Percentiles rank a stretch among this genome's conserved stretches.
Evolutionary conservation across 2,113 vertebrate genomes (phyloP).

Genomic region (Hippocampus mohnikei): DNA sequence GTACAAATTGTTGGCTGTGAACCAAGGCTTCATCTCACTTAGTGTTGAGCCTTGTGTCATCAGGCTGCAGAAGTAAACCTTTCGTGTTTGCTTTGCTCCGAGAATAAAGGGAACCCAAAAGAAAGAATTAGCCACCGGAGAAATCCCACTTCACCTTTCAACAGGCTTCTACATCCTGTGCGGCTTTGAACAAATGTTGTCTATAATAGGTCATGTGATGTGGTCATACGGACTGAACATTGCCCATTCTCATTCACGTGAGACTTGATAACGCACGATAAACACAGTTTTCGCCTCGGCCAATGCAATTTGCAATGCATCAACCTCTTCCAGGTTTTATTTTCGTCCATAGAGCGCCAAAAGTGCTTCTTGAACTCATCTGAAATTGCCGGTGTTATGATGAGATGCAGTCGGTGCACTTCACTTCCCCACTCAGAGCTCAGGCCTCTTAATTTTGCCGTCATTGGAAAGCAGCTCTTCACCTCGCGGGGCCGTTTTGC

Average conservation of each 20-base stretch:
- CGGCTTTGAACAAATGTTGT: not conserved
- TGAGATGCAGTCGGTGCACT: constrained; percentile 25
- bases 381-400: constrained; percentile 31
- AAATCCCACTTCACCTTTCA: not conserved
- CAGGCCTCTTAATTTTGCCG: constrained; percentile 48
- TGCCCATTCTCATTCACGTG: not conserved
- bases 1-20: not conserved
- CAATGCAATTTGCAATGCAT: constrained; percentile 22
- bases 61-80: not conserved
- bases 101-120: too few species aligned
- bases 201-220: not conserved
- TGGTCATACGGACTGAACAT: not conserved
- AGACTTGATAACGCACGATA: constrained; percentile 4
- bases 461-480: constrained; percentile 31
- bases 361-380: constrained; percentile 37
- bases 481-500: constrained; percentile 37
- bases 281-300: constrained; percentile 16
- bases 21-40: too few species aligned
- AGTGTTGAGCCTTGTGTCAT: not conserved
- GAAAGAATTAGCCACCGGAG: not conserved
- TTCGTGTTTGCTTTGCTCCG: too few species aligned
- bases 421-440: constrained; percentile 21
- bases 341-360: constrained; percentile 12
- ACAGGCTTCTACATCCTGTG: not conserved
- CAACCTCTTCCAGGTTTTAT: not conserved